A percentile compares a stretch with the other conserved stretches of the same genome.
phyloP scores from a whole-genome alignment of 1,140 invertebrate genomes.

The Antheraea mylitta region DNA sequence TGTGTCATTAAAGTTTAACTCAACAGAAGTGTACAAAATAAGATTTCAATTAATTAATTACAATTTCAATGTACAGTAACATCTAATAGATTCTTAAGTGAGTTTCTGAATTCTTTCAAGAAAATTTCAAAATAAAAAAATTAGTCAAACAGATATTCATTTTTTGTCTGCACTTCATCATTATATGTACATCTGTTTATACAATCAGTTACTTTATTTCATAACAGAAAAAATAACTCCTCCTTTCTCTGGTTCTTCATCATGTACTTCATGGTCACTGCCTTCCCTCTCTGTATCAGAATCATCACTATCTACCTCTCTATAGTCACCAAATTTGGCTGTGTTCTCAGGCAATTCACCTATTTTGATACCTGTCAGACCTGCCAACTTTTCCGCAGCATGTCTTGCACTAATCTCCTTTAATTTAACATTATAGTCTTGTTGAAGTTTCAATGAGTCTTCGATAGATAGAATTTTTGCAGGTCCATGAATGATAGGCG shows the following conservation, averaged over 20 bases:
- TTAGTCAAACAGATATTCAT: too few relatives aligned
- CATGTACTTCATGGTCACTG: conserved; percentile 65
- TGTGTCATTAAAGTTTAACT: too few relatives aligned
- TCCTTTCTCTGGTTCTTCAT: conserved; percentile 68
- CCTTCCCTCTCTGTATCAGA: conserved; percentile 54
- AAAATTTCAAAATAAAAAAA: too few relatives aligned
- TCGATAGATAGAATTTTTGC: conserved; percentile 78
- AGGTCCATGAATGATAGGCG: conserved; percentile 78
- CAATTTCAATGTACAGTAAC: too few relatives aligned
- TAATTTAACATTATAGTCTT: conserved; percentile 60
- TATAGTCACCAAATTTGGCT: conserved; percentile 51
- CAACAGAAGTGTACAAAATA: too few relatives aligned
- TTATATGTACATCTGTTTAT: neutral
- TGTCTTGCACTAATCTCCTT: conserved; percentile 63
- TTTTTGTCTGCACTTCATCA: too few relatives aligned
- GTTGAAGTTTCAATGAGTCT: conserved; percentile 81
- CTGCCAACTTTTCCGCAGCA: conserved; percentile 61
- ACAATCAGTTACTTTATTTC: conserved; percentile 37
- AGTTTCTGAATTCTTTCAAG: too few relatives aligned
- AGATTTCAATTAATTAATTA: too few relatives aligned
- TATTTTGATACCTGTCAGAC: conserved; percentile 52
- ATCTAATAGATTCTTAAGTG: too few relatives aligned
- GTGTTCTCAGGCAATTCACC: conserved; percentile 41
- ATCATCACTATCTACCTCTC: conserved; percentile 58
- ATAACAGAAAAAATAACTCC: conserved; percentile 69